A percentile compares a stretch with the other conserved stretches of the same genome.
These are phyloP conservation scores for Naso thynnoides DNA, from an alignment of 2,797 vertebrate genomes.

Conservation along the genomic window DNA sequence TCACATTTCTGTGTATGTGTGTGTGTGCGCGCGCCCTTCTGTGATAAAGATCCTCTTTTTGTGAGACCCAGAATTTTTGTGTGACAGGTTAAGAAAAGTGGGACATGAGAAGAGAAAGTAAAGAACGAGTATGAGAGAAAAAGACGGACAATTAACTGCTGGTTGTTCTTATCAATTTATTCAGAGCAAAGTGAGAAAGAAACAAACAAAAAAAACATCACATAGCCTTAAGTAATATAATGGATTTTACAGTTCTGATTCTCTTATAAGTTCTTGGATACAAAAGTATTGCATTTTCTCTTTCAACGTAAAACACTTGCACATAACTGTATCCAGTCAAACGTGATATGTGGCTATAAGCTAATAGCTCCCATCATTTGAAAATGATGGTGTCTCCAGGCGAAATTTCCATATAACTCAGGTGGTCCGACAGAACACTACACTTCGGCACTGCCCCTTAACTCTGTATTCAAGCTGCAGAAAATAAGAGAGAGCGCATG, in stretches of 20 bases:
- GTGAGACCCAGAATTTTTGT: conserved; percentile 51
- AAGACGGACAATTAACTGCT: neutral
- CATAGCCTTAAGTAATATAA: no score
- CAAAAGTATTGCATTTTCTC: neutral
- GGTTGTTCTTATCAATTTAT: no score
- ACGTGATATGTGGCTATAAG: neutral
- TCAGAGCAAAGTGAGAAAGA: no score
- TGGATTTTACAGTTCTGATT: neutral
- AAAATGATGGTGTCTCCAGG: no score
- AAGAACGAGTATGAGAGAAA: neutral
- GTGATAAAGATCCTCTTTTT: conserved; percentile 64
- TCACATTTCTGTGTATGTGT: conserved; percentile 47
- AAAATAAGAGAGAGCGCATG: no score
- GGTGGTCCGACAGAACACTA: no score
- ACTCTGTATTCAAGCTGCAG: no score
- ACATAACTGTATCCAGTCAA: neutral
- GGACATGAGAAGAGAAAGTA: conserved; percentile 20
- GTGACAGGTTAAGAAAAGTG: conserved; percentile 63
- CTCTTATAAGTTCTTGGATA: neutral
- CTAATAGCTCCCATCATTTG: neutral
- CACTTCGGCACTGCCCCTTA: no score
- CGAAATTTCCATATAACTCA: no score
- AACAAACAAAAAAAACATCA: no score
- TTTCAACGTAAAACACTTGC: neutral
- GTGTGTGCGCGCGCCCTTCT: conserved; percentile 27